Evolutionary conservation across 1,140 invertebrate species (phyloP).

Genomic region (Dinoponera quadriceps): DNA sequence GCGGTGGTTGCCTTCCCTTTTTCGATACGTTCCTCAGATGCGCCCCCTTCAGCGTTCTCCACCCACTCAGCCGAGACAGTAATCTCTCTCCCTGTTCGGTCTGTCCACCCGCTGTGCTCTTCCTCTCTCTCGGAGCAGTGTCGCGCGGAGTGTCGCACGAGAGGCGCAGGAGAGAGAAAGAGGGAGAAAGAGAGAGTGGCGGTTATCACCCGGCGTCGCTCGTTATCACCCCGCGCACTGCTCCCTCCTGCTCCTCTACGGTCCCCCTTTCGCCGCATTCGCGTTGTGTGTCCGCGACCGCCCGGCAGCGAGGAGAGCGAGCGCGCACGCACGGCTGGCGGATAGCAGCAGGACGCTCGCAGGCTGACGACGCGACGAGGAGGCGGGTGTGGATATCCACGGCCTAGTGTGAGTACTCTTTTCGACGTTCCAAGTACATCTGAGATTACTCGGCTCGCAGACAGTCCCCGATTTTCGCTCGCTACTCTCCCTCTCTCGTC

Average conservation of each 20-base stretch:
- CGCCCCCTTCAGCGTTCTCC: constrained; percentile 60
- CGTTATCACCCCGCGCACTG: neutral
- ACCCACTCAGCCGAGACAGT: constrained; percentile 48
- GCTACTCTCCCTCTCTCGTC: no score
- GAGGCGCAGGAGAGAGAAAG: constrained; percentile 21
- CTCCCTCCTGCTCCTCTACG: neutral
- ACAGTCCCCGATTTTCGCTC: no score
- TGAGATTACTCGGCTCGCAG: no score
- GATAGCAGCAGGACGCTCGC: neutral
- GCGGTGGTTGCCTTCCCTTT: constrained; percentile 68
- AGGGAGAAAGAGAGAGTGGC: no score
- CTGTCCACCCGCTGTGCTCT: no score
- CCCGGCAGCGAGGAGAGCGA: neutral
- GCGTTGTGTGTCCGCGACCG: neutral
- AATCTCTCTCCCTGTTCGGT: constrained; percentile 19
- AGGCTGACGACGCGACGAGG: neutral
- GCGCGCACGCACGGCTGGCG: neutral
- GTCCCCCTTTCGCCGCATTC: no score
- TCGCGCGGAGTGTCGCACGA: constrained; percentile 67
- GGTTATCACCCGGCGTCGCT: neutral
- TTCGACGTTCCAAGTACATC: no score
- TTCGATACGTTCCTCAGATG: constrained; percentile 69
- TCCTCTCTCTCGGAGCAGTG: constrained; percentile 59
- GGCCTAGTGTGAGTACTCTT: constrained; percentile 68
- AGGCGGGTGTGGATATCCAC: neutral